Conservation (phyloP, 2,797 vertebrate species). For the Xyrichtys novacula region DNA sequence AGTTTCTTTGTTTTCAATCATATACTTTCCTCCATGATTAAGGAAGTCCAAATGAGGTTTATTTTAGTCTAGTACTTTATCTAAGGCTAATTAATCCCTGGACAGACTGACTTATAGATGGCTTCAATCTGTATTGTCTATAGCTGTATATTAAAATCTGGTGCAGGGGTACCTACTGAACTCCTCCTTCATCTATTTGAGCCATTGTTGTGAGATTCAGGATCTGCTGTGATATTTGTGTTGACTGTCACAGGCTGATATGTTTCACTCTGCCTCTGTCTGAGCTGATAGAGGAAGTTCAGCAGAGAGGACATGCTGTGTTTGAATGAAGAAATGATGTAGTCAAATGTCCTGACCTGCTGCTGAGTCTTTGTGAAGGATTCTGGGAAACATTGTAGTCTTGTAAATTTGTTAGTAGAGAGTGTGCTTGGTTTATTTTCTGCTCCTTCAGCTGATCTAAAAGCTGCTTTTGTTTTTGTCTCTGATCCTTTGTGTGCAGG, state of each 20-base stretch:
- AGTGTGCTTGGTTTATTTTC: not conserved
- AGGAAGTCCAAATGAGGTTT: too few relatives aligned
- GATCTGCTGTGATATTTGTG: not conserved
- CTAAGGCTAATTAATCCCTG: too few relatives aligned
- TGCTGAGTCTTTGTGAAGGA: not conserved
- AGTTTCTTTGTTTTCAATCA: too few relatives aligned
- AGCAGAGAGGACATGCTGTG: not conserved
- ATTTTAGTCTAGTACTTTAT: too few relatives aligned
- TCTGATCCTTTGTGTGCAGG: not conserved
- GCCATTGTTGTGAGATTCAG: too few relatives aligned
- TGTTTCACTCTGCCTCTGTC: not conserved
- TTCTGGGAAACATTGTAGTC: not conserved
- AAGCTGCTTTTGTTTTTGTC: not conserved
- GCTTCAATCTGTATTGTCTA: too few relatives aligned
- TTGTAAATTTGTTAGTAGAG: not conserved
- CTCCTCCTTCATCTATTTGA: not conserved
- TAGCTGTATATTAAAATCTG: too few relatives aligned
- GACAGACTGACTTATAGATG: too few relatives aligned
- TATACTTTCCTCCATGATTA: too few relatives aligned
- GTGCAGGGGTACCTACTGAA: too few relatives aligned
- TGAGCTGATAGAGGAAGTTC: not conserved
- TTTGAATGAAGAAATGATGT: not conserved
- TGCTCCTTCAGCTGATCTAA: slow-evolving; percentile 3
- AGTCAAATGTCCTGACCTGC: not conserved
- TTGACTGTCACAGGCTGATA: not conserved